These are phyloP conservation scores for Hylomyscus alleni DNA, from an alignment of 2,797 vertebrate genomes.

Conservation along the genomic window DNA sequence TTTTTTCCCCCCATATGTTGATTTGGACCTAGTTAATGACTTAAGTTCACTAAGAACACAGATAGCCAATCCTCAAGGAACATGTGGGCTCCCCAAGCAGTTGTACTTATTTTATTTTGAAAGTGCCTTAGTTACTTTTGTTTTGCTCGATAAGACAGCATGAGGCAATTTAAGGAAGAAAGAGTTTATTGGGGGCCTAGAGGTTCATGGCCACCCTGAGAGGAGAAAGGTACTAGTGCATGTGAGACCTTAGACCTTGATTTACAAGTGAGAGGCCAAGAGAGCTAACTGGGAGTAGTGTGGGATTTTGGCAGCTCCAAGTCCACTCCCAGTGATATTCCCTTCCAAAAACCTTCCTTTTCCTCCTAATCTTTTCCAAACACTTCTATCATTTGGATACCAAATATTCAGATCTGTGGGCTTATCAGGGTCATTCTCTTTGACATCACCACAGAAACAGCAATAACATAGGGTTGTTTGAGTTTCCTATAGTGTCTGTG, in stretches of 20 bases:
- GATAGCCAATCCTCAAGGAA: neutral
- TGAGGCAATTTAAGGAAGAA: neutral
- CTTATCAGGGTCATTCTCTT: neutral
- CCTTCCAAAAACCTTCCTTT: neutral
- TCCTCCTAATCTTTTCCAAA: neutral
- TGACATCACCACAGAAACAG: neutral
- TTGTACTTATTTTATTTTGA: neutral
- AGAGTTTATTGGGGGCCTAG: neutral
- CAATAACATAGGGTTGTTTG: neutral
- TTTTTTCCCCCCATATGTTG: neutral
- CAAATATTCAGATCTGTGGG: neutral
- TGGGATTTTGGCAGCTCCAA: neutral
- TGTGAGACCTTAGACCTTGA: neutral
- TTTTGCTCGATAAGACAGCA: neutral
- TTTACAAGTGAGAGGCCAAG: neutral
- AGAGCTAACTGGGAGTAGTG: neutral
- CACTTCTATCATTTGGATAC: neutral
- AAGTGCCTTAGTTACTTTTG: neutral
- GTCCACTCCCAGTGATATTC: too few species aligned
- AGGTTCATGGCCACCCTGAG: neutral
- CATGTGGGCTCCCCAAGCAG: neutral
- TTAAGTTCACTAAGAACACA: neutral
- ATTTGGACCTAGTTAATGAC: neutral
- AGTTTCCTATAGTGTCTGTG: neutral
- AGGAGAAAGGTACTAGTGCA: neutral